Evolutionary conservation across 2,797 vertebrate species (phyloP), one percentile per base, ranked within the genome.

Genomic region (Sorex maritimensis): DNA sequence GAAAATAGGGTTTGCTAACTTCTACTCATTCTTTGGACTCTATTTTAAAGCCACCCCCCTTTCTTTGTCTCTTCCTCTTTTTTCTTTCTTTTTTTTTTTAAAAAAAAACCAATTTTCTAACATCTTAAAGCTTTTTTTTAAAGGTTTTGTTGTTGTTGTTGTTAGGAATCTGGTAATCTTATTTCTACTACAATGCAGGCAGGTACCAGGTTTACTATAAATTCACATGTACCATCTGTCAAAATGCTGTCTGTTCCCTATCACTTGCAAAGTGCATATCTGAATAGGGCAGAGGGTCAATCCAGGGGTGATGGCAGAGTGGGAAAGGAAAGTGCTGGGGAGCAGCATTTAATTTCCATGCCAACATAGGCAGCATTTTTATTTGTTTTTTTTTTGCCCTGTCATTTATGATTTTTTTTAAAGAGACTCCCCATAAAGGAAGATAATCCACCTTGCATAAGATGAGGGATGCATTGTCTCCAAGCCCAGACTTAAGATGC

Each of bases 1-100:
- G 92, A 94, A 93, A 97, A 97, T 91, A 88, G 95, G 88, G 92
- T 83, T 97, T 98, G 97, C 94, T 97, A 97, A 92, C 89, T 97
- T 96, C 95, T 97, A 85, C 95, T 75, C 34, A 88, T 94, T 96
- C 75, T 95, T 94, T 6, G 38, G 65, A 80, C 87, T 89, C 92
- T 75, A 86, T 75, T 85, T 79, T 96, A 91, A 97, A 49, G 34
- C 34, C 34, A 34, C 34, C 34, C 34, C 34, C 34, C 34, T 34
- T 71, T 14, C 12, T 38, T 84, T 65, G 91, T 34, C 24, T 8
- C 3, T 73, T 73, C 23, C 23, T 23, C 34, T 44, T 46, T 19
- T 81, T 96, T 83, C 61, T 15, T 23, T 34, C 78, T 61, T 92
- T 30, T 24, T 9, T 89, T 41, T 84, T 68, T 73, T 88, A 85